phyloP scores from a whole-genome alignment of 2,113 vertebrate genomes.

The Trogon melanurus region DNA sequence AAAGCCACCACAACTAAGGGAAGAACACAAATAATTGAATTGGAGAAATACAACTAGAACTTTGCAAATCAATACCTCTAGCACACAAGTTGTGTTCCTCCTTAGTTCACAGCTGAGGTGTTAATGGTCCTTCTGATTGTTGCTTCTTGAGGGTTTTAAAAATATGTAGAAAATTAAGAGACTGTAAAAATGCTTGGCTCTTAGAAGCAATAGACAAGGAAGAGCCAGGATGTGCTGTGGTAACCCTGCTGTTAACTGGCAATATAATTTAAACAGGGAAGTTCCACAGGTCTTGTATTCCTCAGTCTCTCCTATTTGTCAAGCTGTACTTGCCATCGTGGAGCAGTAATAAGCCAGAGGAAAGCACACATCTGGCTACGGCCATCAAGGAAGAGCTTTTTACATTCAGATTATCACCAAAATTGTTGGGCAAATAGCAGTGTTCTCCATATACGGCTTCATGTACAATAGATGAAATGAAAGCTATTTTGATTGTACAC shows the following conservation, averaged over 20 bases:
- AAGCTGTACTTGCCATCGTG: background rate
- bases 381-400: background rate
- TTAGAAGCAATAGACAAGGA: background rate
- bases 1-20: background rate
- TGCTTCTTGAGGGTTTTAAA: background rate
- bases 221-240: background rate
- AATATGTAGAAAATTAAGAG: background rate
- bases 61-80: background rate
- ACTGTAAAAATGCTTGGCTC: background rate
- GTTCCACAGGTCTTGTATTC: background rate
- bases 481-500: background rate
- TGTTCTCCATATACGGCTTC: background rate
- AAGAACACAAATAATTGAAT: background rate
- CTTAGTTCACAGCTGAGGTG: background rate
- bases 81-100: background rate
- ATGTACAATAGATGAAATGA: rapidly evolving
- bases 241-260: background rate
- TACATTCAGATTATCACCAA: background rate
- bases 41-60: background rate
- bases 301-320: background rate
- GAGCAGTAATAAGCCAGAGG: background rate
- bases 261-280: background rate
- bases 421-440: background rate
- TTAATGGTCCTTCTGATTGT: background rate
- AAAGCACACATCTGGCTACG: background rate